Percentiles rank a stretch among this genome's conserved stretches.
phyloP scores from a whole-genome alignment of 2,888 invertebrate species.

The Drosophila emarginata region DNA sequence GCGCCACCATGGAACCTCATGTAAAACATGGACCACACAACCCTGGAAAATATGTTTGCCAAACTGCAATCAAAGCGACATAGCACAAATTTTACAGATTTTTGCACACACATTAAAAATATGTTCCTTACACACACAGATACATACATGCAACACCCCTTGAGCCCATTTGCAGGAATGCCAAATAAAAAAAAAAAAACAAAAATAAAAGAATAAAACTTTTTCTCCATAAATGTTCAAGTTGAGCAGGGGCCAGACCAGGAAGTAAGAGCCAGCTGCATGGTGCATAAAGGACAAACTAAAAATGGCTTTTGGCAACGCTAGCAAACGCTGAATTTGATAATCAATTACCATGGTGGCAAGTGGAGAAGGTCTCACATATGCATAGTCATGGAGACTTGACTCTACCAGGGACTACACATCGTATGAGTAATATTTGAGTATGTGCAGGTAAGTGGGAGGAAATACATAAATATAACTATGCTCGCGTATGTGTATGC shows the following conservation, averaged over 20 bases:
- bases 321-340: constrained; percentile 65
- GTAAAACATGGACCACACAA: constrained; percentile 1
- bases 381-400: constrained; percentile 45
- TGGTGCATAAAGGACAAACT: constrained; percentile 31
- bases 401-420: constrained; percentile 40
- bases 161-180: constrained; percentile 33
- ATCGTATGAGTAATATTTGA: constrained; percentile 47
- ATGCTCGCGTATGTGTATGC: constrained; percentile 8
- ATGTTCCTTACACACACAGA: constrained; percentile 44
- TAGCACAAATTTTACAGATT: constrained; percentile 65
- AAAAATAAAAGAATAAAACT: constrained; percentile 12
- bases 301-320: constrained; percentile 38
- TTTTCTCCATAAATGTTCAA: constrained; percentile 14
- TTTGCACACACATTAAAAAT: constrained; percentile 66
- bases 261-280: constrained; percentile 26
- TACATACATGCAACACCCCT: constrained; percentile 20
- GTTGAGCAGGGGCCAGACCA: constrained; percentile 15
- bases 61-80: constrained; percentile 63
- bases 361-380: constrained; percentile 38
- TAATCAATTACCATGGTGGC: constrained; percentile 68
- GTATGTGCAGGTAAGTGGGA: constrained; percentile 28
- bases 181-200: constrained; percentile 54
- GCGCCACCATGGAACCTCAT: background rate
- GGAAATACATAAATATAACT: constrained; percentile 59
- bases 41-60: constrained; percentile 34